Percentiles rank a stretch among this genome's conserved stretches.
Conservation (phyloP, 2,888 invertebrate genomes). For the Conomelus anceps region DNA sequence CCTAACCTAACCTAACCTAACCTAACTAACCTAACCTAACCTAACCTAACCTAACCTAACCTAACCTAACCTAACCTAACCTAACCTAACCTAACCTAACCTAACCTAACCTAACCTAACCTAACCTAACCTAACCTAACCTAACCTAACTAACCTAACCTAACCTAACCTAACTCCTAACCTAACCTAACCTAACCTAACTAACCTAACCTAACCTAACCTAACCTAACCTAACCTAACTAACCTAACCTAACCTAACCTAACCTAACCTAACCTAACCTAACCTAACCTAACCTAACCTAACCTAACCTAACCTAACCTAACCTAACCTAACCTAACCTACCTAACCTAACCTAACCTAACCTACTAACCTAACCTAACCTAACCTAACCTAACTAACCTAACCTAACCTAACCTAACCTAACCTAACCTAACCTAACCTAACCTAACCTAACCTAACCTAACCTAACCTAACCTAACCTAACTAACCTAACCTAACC, state of each 20-base stretch:
- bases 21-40: constrained; percentile 2
- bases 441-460: constrained; percentile 29
- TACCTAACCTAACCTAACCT: constrained; percentile 29
- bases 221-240: too few relatives aligned
- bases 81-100: background rate
- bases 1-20: background rate
- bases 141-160: background rate
- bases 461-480: background rate
- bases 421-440: constrained; percentile 20
- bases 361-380: too few relatives aligned
- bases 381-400: constrained; percentile 23
- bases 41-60: constrained; percentile 2
- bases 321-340: too few relatives aligned
- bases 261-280: too few relatives aligned
- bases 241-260: too few relatives aligned
- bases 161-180: background rate
- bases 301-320: constrained; percentile 30
- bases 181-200: constrained; percentile 25
- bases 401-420: constrained; percentile 18
- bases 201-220: constrained; percentile 16
- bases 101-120: background rate
- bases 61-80: constrained; percentile 3
- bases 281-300: too few relatives aligned
- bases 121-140: background rate
- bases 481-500: constrained; percentile 7